Conservation (phyloP, 2,797 vertebrate species). For the Ctenopoma multispine region DNA sequence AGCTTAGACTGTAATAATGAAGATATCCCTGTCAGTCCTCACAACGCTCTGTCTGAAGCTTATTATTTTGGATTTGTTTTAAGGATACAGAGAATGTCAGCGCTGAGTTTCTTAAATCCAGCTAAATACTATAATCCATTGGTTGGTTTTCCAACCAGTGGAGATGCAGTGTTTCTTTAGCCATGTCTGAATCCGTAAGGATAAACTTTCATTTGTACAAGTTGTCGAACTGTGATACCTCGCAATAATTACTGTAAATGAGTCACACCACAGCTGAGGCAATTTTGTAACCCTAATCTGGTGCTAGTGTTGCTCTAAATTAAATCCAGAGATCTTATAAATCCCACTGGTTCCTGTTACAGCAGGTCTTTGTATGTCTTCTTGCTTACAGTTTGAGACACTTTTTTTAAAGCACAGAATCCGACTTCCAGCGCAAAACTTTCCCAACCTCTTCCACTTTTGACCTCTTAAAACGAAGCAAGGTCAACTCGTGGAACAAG, state of each 20-base stretch:
- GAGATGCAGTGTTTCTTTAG: slow-evolving; percentile 30
- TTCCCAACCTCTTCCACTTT: neutral
- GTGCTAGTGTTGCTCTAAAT: slow-evolving; percentile 34
- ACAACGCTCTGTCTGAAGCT: slow-evolving; percentile 44
- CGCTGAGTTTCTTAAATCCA: slow-evolving; percentile 51
- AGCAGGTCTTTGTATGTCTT: slow-evolving; percentile 4
- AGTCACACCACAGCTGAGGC: slow-evolving; percentile 26
- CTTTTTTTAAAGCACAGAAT: neutral
- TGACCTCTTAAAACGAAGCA: neutral
- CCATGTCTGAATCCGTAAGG: slow-evolving; percentile 40
- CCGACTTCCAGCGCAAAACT: neutral
- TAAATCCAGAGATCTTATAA: slow-evolving; percentile 18
- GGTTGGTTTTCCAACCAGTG: slow-evolving; percentile 30
- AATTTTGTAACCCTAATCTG: slow-evolving; percentile 15
- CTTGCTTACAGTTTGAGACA: neutral
- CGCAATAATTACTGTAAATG: slow-evolving; percentile 57
- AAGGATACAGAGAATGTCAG: slow-evolving; percentile 62
- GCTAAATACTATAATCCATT: slow-evolving; percentile 51
- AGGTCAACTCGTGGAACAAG: neutral
- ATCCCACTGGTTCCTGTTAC: slow-evolving; percentile 7
- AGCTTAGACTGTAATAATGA: slow-evolving; percentile 59
- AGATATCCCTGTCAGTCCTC: slow-evolving; percentile 61
- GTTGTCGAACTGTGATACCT: slow-evolving; percentile 40
- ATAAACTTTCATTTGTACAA: slow-evolving; percentile 42
- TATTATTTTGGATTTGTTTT: slow-evolving; percentile 62